These are phyloP conservation scores for Euura lappo DNA, from an alignment of 1,140 invertebrate genomes.

Conservation along the genomic window DNA sequence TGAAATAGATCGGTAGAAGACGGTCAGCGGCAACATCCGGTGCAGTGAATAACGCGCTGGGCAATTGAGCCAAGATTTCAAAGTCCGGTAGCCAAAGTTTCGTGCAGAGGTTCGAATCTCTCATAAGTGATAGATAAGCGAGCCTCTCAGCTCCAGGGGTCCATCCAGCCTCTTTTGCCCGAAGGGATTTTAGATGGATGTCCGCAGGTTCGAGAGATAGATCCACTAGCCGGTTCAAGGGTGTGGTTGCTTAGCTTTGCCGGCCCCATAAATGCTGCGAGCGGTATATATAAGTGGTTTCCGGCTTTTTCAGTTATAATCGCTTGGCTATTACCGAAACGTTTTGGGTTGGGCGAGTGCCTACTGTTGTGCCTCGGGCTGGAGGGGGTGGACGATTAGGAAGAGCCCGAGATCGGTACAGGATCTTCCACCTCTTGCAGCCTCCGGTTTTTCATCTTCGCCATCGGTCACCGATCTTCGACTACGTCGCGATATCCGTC, in stretches of 20 bases:
- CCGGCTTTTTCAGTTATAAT: constrained; percentile 61
- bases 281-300: constrained; percentile 55
- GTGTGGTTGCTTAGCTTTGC: constrained; percentile 1
- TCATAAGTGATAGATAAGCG: constrained; percentile 4
- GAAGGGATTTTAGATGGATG: constrained; percentile 2
- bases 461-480: no score
- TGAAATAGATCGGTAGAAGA: no score
- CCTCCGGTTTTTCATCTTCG: neutral
- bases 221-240: constrained; percentile 6
- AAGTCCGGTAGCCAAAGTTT: constrained; percentile 1
- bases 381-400: constrained; percentile 34
- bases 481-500: no score
- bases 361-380: constrained; percentile 53
- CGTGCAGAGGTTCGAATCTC: neutral
- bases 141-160: constrained; percentile 4
- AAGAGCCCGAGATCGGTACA: constrained; percentile 10
- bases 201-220: neutral
- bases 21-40: neutral
- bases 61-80: constrained; percentile 4
- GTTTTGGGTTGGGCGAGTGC: constrained; percentile 50
- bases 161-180: neutral
- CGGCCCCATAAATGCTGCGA: neutral
- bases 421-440: constrained; percentile 11
- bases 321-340: constrained; percentile 54
- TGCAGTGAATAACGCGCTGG: neutral